Percentiles rank a stretch among this genome's conserved stretches.
These are phyloP conservation scores for Coluber constrictor DNA, from an alignment of 2,797 vertebrate species.

Conservation along the genomic window DNA sequence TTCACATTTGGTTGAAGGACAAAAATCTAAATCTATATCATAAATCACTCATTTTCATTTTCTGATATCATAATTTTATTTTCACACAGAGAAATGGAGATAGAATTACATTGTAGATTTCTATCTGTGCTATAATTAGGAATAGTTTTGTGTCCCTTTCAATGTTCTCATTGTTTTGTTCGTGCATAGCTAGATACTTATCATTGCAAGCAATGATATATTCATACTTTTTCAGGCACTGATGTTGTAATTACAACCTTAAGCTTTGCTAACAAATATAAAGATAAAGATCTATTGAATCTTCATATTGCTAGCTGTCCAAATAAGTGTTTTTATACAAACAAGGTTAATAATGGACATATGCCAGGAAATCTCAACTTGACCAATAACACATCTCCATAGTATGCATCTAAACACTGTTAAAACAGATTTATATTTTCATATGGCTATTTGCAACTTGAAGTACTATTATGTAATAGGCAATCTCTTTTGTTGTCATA, in stretches of 20 bases:
- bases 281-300: background rate
- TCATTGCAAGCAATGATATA: background rate
- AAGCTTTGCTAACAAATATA: background rate
- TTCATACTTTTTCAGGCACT: background rate
- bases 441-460: background rate
- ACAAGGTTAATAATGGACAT: background rate
- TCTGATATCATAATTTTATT: background rate
- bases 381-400: background rate
- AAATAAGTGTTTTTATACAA: background rate
- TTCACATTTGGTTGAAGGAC: background rate
- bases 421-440: background rate
- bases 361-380: background rate
- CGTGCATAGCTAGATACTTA: background rate
- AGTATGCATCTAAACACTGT: background rate
- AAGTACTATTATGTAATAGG: background rate
- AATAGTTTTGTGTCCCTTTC: background rate
- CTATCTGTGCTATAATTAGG: background rate
- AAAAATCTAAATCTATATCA: background rate
- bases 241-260: background rate
- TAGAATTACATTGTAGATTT: background rate
- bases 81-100: background rate
- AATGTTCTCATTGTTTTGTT: background rate
- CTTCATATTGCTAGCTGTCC: background rate
- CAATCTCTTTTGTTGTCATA: background rate
- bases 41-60: constrained; percentile 30